Evolutionary conservation across 2,113 vertebrate genomes (phyloP), one percentile per base, ranked within the genome.

Genomic region (Octodon degus): DNA sequence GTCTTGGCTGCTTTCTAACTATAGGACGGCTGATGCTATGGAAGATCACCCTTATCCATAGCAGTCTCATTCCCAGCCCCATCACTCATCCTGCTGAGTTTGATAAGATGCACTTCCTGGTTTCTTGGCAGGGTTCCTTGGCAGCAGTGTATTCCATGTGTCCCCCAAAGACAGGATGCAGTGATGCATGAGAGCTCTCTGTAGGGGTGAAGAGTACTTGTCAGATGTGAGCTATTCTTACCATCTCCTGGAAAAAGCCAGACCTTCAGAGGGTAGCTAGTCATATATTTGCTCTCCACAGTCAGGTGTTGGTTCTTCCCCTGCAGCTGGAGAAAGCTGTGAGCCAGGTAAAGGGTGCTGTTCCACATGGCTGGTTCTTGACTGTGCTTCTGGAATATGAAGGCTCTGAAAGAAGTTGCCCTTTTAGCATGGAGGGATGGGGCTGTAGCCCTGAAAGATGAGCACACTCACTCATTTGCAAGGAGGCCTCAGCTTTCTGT

Each of bases 401-500:
- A 25, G 89, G 25, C 80, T 89, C n/a, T 32, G 67, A 53, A 62
- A 32, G 20, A 3, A 63, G 47, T 22, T 40, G 70, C 62, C 37
- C 79, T 50, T 60, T 93, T 34, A 24, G 9, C 4, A 1, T 7
- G 43, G 11, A 63, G 67, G 25, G 40, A 2, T 0, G 0, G 77
- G 8, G 13, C 55, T 6, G 8, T 3, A 0, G 13, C 37, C n/a
- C 47, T 4, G 24, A 24, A 70, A 0, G 63, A 6, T 0, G 92
- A 50, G 72, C 25, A 25, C 7, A 47, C 24, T 20, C 0, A 0
- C 1, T 32, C 0, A 0, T 83, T 8, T 34, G 24, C 8, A 13
- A 14, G 0, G 4, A 62, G 53, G 76, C 14, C 0, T 3, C 24
- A 3, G 19, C 9, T n/a, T 22, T 60, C 22, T 16, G 0, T 27